Base-by-base conservation (phyloP, 2,888 invertebrate genomes). In the Drosophila engyochracea region DNA sequence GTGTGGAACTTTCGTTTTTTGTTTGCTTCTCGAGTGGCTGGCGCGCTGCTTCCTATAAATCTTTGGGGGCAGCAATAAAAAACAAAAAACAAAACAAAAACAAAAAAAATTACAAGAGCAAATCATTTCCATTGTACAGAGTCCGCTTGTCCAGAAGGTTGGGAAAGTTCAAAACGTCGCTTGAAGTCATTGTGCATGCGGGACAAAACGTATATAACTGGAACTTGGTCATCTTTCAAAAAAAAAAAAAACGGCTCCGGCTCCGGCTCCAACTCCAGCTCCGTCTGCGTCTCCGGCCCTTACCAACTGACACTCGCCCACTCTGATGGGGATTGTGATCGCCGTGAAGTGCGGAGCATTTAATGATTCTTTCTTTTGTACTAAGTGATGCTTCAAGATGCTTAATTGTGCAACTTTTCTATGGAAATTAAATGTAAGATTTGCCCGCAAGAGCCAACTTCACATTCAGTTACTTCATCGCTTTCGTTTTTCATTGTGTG, bases 371-470 rank as follows among this genome's bases (percentile, higher is more conserved):
- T 73, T 76, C 49, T 58, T 63, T 54, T 54, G 28, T 63, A 41
- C 57, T 37, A 22, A n/a, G 54, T 60, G 58, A 41, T 74, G 62
- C 70, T 75, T 82, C 77, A 80, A 80, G 81, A 74, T 72, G 83
- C 78, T 87, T 90, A 90, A 89, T 87, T 87, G 89, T 87, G 87
- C 87, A 85, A 89, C 90, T 80, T 86, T 86, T 89, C 84, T 75
- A 82, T 89, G 76, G 84, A 89, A 89, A 86, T 83, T 78, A 85
- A 83, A 64, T 83, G 78, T 74, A 79, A 76, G 73, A 73, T 61
- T 41, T 60, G 62, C 63, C 49, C 72, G 31, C 51, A 60, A 70
- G 57, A 54, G 47, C 39, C n/a, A 41, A 65, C 64, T 72, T 51
- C 59, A 67, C 63, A 53, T 69, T 59, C 64, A 74, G 81, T 90